Evolutionary conservation across 2,888 invertebrate genomes (phyloP).

Genomic region (Unio delphinus): DNA sequence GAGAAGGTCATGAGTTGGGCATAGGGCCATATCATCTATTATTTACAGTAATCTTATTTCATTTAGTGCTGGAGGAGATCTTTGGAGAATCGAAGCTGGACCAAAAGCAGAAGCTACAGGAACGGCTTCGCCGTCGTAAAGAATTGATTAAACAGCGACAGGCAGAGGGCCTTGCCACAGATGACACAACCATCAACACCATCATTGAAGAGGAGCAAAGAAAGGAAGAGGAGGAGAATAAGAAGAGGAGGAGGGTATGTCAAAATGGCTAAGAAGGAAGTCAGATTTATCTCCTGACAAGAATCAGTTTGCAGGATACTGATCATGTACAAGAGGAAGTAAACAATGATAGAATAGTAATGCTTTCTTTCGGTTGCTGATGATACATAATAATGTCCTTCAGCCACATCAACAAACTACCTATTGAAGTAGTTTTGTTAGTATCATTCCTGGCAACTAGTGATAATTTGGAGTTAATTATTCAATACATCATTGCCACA

Average conservation of each 20-base stretch:
- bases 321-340: background rate
- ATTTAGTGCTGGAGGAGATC: conserved; percentile 39
- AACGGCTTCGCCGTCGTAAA: conserved; percentile 37
- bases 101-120: conserved; percentile 37
- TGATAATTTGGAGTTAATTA: no score
- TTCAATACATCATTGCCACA: no score
- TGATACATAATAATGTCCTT: background rate
- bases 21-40: no score
- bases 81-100: conserved; percentile 33
- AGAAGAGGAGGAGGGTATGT: conserved; percentile 36
- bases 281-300: no score
- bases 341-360: background rate
- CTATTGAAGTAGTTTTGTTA: no score
- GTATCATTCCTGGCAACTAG: no score
- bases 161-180: conserved; percentile 49
- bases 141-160: conserved; percentile 49
- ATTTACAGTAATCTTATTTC: background rate
- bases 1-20: no score
- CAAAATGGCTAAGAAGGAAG: no score
- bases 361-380: background rate
- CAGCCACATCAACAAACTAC: no score
- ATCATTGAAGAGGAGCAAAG: conserved; percentile 47
- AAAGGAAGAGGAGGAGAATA: conserved; percentile 20
- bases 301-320: background rate
- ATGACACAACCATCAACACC: conserved; percentile 53